Percentiles rank a stretch among this genome's conserved stretches.
phyloP scores from a whole-genome alignment of 2,888 invertebrate species.

The Barypeithes pellucidus region DNA sequence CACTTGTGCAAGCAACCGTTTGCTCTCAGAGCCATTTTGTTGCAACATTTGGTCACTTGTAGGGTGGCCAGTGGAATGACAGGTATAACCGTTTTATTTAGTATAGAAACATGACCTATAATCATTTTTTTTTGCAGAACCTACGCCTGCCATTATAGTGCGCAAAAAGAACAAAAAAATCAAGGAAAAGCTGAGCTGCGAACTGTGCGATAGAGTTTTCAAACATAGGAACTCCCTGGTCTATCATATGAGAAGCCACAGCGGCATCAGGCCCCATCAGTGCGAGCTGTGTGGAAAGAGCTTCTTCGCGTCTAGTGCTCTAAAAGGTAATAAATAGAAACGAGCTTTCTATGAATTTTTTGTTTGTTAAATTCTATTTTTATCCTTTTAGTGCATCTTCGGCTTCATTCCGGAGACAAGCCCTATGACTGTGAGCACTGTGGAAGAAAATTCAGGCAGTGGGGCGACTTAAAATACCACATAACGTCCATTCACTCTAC shows the following conservation, averaged over 20 bases:
- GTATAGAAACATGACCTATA: neutral
- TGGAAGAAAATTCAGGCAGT: slow-evolving; percentile 86
- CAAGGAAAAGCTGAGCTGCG: slow-evolving; percentile 70
- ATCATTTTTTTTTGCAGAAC: slow-evolving; percentile 53
- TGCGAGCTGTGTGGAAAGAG: slow-evolving; percentile 88
- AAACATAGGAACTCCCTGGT: slow-evolving; percentile 87
- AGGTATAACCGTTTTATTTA: slow-evolving; percentile 55
- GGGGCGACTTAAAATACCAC: slow-evolving; percentile 92
- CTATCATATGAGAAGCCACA: slow-evolving; percentile 86
- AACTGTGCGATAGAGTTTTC: slow-evolving; percentile 83
- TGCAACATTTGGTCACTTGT: slow-evolving; percentile 69
- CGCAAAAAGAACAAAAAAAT: slow-evolving; percentile 67
- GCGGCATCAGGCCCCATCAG: slow-evolving; percentile 83
- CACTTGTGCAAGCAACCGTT: slow-evolving; percentile 69
- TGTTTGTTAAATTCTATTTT: neutral
- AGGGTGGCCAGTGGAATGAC: slow-evolving; percentile 63
- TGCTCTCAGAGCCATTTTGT: slow-evolving; percentile 65
- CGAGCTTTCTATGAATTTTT: no score
- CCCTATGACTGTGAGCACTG: slow-evolving; percentile 89
- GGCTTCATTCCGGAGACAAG: slow-evolving; percentile 88
- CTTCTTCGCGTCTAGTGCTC: slow-evolving; percentile 86
- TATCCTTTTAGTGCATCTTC: slow-evolving; percentile 76
- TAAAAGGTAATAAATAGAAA: slow-evolving; percentile 72
- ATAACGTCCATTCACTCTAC: slow-evolving; percentile 87
- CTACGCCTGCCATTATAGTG: slow-evolving; percentile 63